phyloP scores from a whole-genome alignment of 1,140 invertebrate species.

The Drosophila subpulchrella region DNA sequence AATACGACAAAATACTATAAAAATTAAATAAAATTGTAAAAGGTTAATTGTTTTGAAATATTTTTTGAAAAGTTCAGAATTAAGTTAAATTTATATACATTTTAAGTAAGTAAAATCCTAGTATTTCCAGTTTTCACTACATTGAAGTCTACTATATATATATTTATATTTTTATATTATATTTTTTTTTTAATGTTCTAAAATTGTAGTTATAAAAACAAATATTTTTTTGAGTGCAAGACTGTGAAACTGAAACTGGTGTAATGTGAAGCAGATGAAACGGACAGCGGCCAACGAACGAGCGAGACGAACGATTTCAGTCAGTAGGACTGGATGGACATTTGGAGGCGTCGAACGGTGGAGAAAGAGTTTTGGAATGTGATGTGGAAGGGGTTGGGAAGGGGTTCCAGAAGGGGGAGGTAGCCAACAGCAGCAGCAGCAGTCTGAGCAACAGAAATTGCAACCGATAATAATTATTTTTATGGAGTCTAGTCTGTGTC shows the following conservation, averaged over 20 bases:
- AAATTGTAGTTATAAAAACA: no score
- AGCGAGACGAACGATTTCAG: constrained; percentile 47
- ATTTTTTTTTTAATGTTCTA: background rate
- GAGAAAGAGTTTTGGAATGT: constrained; percentile 37
- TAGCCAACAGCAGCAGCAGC: constrained; percentile 37
- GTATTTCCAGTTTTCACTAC: no score
- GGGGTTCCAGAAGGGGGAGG: background rate
- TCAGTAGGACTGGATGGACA: constrained; percentile 44
- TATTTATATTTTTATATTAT: no score
- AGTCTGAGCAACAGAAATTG: constrained; percentile 75
- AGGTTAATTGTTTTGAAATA: no score
- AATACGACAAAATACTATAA: no score
- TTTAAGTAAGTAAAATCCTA: no score
- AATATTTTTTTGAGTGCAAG: constrained; percentile 6
- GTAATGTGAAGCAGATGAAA: constrained; percentile 77
- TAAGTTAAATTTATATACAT: no score
- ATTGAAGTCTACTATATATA: no score
- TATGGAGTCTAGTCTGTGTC: constrained; percentile 85
- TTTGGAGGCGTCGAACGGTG: constrained; percentile 41
- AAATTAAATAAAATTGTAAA: no score
- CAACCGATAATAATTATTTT: constrained; percentile 85
- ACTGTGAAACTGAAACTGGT: constrained; percentile 50
- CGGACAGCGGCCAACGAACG: constrained; percentile 39
- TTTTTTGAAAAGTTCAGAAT: no score
- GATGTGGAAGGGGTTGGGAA: background rate